Evolutionary conservation across 2,888 invertebrate genomes (phyloP), one percentile per base, ranked within the genome.

Genomic region (Imbricaverruca yamaguchii): DNA sequence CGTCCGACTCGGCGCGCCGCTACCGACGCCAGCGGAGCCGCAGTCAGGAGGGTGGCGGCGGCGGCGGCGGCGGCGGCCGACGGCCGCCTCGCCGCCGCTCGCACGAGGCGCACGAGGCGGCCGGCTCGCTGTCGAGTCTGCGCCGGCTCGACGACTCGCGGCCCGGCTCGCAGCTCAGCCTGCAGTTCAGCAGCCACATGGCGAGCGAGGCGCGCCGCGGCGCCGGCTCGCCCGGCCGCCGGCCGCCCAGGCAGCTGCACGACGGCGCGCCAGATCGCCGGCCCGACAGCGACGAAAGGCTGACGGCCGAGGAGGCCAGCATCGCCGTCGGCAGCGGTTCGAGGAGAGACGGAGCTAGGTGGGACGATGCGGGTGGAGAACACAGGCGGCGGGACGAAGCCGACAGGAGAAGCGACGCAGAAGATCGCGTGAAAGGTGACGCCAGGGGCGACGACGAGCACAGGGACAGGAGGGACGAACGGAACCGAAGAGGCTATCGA

Each of bases 111-210:
- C 61, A 61, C 15, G 39, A 39, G 39, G 23, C 65, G n/a, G 10
- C 11, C 10, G 65, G 65, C n/a, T 65, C 65, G 65, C 23, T 18
- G n/a, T 10, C 65, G n/a, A 65, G 65, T 18, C 65, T 65, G 65
- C n/a, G 65, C 9, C 69, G 18, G 10, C 74, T 74, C 18, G 55
- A 53, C 21, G 74, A 21, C 21, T 74, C 74, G 10, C 53, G 79
- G 13, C 79, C 79, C 2, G 79, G 57, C 7, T 79, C 79, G 13
- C 79, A 79, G 79, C 23, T 79, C 7, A 79, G 79, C 56, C 23
- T 79, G 13, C 79, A 79, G 23, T 79, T 57, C 15, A 57, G 57
- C 8, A 79, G 79, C 12, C 23, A 79, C 25, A 79, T 79, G 79
- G 6, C 57, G 57, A 57, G 57, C 57, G 56, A 57, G 15, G 55